Evolutionary conservation across 2,113 vertebrate genomes (phyloP), one percentile per base, ranked within the genome.

Genomic region (Lamprotornis superbus): DNA sequence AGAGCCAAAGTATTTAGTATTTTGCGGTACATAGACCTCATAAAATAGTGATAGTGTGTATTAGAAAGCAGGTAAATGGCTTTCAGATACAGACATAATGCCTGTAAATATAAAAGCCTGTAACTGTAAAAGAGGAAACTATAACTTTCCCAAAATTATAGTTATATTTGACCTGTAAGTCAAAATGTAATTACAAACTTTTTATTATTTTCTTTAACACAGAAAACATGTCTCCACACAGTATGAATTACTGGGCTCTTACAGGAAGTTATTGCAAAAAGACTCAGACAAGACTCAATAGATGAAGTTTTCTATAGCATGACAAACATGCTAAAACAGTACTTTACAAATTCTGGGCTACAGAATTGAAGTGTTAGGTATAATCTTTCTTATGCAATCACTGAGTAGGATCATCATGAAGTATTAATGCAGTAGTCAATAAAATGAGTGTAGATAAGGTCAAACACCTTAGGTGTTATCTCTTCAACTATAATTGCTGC

Each of bases 391-490:
- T 85, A 52, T 60, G 39, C 23, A 95, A 94, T 74, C 70, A 59
- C 57, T 65, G 57, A 83, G 24, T 61, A 83, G 79, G 47, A 80
- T 87, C 42, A 85, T 76, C 63, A 85, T 96, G 75, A 95, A 94
- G 3, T 95, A 94, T 96, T 96, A 74, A 97, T 90, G 24, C 33
- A 53, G 67, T 85, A 74, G 63, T 88, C 87, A 93, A 87, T 83
- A 80, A 91, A 94, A 56, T 88, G 88, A 83, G 23, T 74, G 55
- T 77, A 77, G 90, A 95, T 95, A 95, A 97, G 89, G 90, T 97
- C 93, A 94, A 89, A 91, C 82, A 88, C 90, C 91, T 70, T 69
- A 87, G 89, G 82, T 85, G 87, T 83, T 93, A 90, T 53, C 77
- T 89, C 24, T 84, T 85, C 61, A 69, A 17, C 55, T 85, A 40